These are phyloP conservation scores for Telmatherina bonti DNA, from an alignment of 2,797 vertebrate genomes.

Conservation along the genomic window DNA sequence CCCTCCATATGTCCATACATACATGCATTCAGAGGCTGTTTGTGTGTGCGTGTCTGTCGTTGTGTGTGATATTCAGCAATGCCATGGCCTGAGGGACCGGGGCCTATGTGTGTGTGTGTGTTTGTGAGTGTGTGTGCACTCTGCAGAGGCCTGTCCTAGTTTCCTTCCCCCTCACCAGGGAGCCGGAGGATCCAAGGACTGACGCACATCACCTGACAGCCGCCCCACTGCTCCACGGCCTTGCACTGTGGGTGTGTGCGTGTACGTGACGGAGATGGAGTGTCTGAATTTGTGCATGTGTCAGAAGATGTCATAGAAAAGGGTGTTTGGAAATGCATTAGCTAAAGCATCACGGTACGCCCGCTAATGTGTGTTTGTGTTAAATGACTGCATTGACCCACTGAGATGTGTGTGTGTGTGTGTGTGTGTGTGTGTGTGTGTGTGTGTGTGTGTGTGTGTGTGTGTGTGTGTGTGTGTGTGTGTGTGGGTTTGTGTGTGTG, in stretches of 20 bases:
- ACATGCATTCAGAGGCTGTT: conserved; percentile 39
- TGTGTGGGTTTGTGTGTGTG: conserved; percentile 29
- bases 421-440: conserved; percentile 27
- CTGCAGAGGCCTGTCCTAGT: conserved; percentile 88
- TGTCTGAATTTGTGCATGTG: conserved; percentile 58
- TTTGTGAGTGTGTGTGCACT: conserved; percentile 62
- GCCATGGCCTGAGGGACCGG: conserved; percentile 77
- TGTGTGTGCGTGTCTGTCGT: conserved; percentile 63
- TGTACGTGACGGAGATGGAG: conserved; percentile 50
- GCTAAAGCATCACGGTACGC: conserved; percentile 30
- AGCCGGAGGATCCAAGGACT: conserved; percentile 85
- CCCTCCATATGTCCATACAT: conserved; percentile 42
- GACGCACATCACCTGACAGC: conserved; percentile 88
- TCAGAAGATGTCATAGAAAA: conserved; percentile 47
- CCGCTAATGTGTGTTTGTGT: conserved; percentile 23
- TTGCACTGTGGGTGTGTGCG: conserved; percentile 50
- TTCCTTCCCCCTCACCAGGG: conserved; percentile 84
- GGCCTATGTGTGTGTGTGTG: conserved; percentile 64
- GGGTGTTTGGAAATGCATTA: conserved; percentile 65
- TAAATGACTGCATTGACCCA: conserved; percentile 28
- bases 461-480: conserved; percentile 30
- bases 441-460: conserved; percentile 49
- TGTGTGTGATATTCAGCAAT: conserved; percentile 74
- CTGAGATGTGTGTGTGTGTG: conserved; percentile 27
- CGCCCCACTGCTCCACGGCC: conserved; percentile 78